Evolutionary conservation across 2,888 invertebrate genomes (phyloP).

Genomic region (Mimumesa dahlbomi): DNA sequence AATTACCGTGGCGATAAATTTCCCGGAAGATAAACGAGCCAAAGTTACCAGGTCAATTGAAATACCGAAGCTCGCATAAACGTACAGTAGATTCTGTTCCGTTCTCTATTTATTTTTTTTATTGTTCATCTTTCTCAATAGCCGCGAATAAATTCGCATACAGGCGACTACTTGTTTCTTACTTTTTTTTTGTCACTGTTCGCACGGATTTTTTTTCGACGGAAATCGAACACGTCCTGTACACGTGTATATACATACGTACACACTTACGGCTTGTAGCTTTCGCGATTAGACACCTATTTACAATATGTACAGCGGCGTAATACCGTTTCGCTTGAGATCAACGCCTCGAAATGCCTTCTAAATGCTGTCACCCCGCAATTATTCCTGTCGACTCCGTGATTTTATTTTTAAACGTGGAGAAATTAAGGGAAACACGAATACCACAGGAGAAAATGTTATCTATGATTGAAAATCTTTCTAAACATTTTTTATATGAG

Average conservation of each 20-base stretch:
- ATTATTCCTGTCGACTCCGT: too few species aligned
- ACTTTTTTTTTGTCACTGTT: neutral
- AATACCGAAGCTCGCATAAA: constrained; percentile 9
- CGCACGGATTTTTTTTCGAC: neutral
- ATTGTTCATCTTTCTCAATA: too few species aligned
- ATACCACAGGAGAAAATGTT: too few species aligned
- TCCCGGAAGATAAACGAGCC: constrained; percentile 30
- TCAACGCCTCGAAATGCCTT: constrained; percentile 49
- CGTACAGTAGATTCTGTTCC: too few species aligned
- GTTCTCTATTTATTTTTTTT: too few species aligned
- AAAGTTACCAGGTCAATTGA: constrained; percentile 22
- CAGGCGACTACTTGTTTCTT: too few species aligned
- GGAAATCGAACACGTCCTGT: constrained; percentile 53
- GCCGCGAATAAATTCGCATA: too few species aligned
- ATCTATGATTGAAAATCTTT: too few species aligned
- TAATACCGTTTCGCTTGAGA: constrained; percentile 50
- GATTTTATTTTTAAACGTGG: too few species aligned
- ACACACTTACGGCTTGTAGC: constrained; percentile 52
- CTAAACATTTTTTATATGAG: too few species aligned
- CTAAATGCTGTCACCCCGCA: constrained; percentile 29
- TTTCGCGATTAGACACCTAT: constrained; percentile 57
- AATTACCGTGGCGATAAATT: constrained; percentile 26
- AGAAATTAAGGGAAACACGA: too few species aligned
- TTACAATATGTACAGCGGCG: constrained; percentile 75
- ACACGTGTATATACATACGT: constrained; percentile 63